These are phyloP conservation scores for Pseudopipra pipra DNA, from an alignment of 2,113 vertebrate genomes.

Conservation along the genomic window DNA sequence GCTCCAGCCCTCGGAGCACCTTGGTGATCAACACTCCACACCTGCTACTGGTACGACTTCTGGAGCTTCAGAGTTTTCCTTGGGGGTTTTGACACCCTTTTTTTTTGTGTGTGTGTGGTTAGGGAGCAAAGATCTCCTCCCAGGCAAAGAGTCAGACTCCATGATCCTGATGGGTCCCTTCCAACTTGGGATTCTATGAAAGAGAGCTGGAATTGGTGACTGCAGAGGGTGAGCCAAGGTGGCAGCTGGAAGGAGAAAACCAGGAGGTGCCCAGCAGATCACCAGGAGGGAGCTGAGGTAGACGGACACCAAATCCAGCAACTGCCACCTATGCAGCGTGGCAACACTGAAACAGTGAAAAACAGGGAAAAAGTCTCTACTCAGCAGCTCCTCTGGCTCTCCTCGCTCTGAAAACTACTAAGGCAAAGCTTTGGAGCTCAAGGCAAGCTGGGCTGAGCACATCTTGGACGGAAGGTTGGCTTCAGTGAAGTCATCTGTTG, in stretches of 20 bases:
- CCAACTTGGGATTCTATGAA: neutral
- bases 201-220: neutral
- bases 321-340: accelerated
- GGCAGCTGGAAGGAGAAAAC: neutral
- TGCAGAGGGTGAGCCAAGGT: neutral
- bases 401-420: neutral
- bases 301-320: neutral
- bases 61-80: neutral
- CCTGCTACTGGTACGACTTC: accelerated
- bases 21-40: no score
- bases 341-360: no score
- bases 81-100: neutral
- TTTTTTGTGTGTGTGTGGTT: neutral
- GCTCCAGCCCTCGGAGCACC: neutral
- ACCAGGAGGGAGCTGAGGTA: neutral
- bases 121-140: neutral
- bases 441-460: neutral
- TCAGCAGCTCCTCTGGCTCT: neutral
- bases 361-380: neutral
- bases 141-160: neutral
- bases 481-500: neutral
- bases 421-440: neutral
- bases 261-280: neutral
- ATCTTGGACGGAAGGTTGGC: neutral
- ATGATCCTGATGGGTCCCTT: neutral